Conservation (phyloP, 2,888 invertebrate species). For the Mellilla xanthometata region DNA sequence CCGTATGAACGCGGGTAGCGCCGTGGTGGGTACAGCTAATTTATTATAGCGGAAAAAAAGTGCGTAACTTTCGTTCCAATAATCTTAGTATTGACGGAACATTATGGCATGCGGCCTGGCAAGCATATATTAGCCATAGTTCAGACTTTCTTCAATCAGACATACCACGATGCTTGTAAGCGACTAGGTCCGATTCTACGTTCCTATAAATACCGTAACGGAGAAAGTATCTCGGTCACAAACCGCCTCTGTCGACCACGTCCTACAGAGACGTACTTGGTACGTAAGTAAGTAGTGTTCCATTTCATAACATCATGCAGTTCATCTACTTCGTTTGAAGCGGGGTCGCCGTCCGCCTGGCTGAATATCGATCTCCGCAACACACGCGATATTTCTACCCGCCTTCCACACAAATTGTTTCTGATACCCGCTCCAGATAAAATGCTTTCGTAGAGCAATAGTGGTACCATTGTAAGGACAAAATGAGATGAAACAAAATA, state of each 20-base stretch:
- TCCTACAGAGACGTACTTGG: background rate
- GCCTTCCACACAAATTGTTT: slow-evolving; percentile 41
- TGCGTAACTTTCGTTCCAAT: too few species aligned
- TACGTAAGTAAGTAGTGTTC: slow-evolving; percentile 4
- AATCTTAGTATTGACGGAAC: too few species aligned
- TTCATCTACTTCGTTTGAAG: slow-evolving; percentile 32
- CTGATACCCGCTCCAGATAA: slow-evolving; percentile 40
- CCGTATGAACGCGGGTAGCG: too few species aligned
- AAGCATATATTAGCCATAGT: too few species aligned
- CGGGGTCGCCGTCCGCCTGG: slow-evolving; percentile 55
- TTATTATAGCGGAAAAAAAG: too few species aligned
- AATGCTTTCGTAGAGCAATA: slow-evolving; percentile 19
- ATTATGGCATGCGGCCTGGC: too few species aligned
- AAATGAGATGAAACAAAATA: too few species aligned
- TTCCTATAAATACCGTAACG: background rate
- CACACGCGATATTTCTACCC: slow-evolving; percentile 55
- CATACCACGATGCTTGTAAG: too few species aligned
- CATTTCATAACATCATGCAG: slow-evolving; percentile 23
- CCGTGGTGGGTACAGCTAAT: too few species aligned
- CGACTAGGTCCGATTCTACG: too few species aligned
- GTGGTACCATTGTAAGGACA: too few species aligned
- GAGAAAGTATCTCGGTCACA: background rate
- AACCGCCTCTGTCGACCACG: background rate
- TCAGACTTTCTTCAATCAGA: too few species aligned
- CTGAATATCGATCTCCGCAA: slow-evolving; percentile 58